phyloP scores from a whole-genome alignment of 1,140 invertebrate species.

The Rhizoglyphus robini region DNA sequence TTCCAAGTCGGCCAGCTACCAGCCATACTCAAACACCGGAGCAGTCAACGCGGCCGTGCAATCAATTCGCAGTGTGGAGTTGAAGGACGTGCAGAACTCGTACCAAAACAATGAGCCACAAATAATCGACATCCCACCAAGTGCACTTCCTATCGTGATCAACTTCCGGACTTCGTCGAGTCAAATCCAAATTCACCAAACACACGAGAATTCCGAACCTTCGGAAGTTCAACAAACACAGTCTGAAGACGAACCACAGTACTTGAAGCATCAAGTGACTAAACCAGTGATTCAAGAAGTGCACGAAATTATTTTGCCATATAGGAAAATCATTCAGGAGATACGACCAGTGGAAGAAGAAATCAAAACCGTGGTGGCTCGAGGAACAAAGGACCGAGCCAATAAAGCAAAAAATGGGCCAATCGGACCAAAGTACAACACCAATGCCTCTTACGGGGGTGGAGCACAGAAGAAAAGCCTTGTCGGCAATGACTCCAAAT shows the following conservation, averaged over 20 bases:
- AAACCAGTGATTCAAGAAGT: constrained; percentile 14
- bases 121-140: constrained; percentile 16
- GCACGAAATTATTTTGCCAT: constrained; percentile 12
- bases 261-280: constrained; percentile 8
- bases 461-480: not conserved
- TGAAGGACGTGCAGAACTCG: constrained; percentile 14
- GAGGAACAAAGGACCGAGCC: not conserved
- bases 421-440: not conserved
- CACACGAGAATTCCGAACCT: constrained; percentile 1
- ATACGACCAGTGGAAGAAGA: constrained; percentile 11
- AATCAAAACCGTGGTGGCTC: constrained; percentile 8
- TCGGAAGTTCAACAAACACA: constrained; percentile 1
- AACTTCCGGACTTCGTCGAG: constrained; percentile 10
- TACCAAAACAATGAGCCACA: constrained; percentile 7
- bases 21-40: not conserved
- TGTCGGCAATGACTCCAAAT: not conserved
- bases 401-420: not conserved
- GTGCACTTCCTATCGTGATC: constrained; percentile 14
- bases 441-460: not conserved
- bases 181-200: constrained; percentile 13
- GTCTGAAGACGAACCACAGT: constrained; percentile 9
- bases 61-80: not conserved
- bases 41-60: constrained; percentile 14
- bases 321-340: constrained; percentile 8
- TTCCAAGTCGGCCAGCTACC: not conserved